phyloP scores from a whole-genome alignment of 2,113 vertebrate genomes.

The Upupa epops region DNA sequence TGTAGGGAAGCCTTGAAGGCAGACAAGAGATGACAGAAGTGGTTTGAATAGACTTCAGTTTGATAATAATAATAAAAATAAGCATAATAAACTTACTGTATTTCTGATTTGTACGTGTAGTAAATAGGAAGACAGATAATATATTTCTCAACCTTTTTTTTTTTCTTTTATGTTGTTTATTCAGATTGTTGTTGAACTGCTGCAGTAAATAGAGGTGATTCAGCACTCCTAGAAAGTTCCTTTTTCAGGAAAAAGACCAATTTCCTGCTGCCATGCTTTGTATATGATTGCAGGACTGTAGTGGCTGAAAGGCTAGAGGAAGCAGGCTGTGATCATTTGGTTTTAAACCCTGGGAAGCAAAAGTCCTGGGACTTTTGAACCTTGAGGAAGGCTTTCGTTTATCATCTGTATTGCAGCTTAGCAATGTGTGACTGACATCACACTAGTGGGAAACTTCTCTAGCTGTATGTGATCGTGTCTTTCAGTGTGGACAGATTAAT shows the following conservation, averaged over 20 bases:
- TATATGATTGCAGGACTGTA: background rate
- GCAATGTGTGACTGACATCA: background rate
- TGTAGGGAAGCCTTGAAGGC: background rate
- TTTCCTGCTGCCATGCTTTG: background rate
- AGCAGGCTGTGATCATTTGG: background rate
- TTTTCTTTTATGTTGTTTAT: background rate
- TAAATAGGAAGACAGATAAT: background rate
- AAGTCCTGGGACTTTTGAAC: background rate
- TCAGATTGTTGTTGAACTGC: background rate
- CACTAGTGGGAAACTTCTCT: fast-evolving
- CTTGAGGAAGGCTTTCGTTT: background rate
- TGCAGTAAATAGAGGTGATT: background rate
- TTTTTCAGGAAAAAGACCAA: background rate
- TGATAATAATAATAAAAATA: background rate
- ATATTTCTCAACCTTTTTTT: background rate
- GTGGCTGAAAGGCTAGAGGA: background rate
- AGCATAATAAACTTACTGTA: background rate
- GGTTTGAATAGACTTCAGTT: background rate
- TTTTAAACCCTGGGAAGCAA: background rate
- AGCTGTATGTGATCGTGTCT: background rate
- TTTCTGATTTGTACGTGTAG: background rate
- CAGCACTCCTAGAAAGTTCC: background rate
- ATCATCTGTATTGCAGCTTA: background rate
- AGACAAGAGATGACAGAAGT: background rate
- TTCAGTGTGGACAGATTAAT: background rate